Conservation (phyloP, 2,888 invertebrate genomes). For the Brachyptera risi region DNA sequence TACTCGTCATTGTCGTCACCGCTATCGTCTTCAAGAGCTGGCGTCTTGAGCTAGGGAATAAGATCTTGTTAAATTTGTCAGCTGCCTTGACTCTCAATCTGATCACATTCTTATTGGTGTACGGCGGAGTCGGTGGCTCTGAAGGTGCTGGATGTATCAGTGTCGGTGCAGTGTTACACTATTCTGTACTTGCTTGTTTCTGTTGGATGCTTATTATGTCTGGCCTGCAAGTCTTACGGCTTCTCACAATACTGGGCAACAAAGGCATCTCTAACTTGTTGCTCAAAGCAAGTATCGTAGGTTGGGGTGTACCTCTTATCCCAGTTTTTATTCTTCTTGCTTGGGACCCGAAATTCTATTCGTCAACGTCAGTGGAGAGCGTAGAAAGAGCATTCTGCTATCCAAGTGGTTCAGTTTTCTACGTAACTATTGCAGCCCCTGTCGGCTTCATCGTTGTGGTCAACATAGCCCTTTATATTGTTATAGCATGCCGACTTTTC, state of each 20-base stretch:
- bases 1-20: constrained; percentile 55
- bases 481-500: constrained; percentile 36
- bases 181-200: constrained; percentile 63
- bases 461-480: constrained; percentile 11
- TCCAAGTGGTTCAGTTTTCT: not conserved
- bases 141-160: constrained; percentile 47
- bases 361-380: constrained; percentile 40
- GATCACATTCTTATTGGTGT: constrained; percentile 43
- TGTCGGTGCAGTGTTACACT: constrained; percentile 61
- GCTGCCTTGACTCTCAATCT: constrained; percentile 58
- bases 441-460: constrained; percentile 2
- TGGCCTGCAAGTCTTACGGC: constrained; percentile 61
- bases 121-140: not conserved
- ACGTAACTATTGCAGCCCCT: constrained; percentile 6
- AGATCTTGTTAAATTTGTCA: constrained; percentile 61
- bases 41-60: constrained; percentile 61
- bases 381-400: constrained; percentile 14
- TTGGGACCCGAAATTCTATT: constrained; percentile 49
- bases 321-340: constrained; percentile 51
- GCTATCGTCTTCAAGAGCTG: constrained; percentile 56
- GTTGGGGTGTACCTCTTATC: constrained; percentile 58
- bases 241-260: constrained; percentile 61
- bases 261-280: constrained; percentile 57
- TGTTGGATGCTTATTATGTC: constrained; percentile 71
- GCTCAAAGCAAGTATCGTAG: constrained; percentile 56